A percentile compares a stretch with the other conserved stretches of the same genome.
Conservation (phyloP, 2,888 invertebrate genomes). For the Cheilosia grossa region DNA sequence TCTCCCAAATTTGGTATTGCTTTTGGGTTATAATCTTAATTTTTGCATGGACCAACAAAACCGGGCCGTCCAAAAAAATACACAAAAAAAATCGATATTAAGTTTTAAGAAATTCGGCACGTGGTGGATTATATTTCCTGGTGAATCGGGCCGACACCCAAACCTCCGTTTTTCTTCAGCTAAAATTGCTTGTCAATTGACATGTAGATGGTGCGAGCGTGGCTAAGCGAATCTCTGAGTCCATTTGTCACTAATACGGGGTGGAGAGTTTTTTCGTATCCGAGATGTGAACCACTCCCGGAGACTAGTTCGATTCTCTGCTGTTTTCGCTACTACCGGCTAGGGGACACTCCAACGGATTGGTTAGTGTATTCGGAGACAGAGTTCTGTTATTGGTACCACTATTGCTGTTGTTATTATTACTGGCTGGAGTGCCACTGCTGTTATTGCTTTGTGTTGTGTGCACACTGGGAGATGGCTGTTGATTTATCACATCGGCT, state of each 20-base stretch:
- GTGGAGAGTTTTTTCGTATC: neutral
- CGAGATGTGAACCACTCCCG: constrained; percentile 4
- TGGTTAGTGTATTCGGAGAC: constrained; percentile 64
- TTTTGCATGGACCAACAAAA: no score
- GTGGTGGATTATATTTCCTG: no score
- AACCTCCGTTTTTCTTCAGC: constrained; percentile 10
- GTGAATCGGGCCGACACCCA: no score
- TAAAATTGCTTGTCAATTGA: constrained; percentile 67
- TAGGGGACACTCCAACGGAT: constrained; percentile 50
- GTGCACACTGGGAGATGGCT: constrained; percentile 80
- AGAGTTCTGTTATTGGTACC: constrained; percentile 63
- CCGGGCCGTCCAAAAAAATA: no score
- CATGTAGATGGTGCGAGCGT: constrained; percentile 27
- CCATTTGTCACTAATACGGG: neutral
- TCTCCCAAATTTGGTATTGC: no score
- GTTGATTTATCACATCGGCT: constrained; percentile 85
- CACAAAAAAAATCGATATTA: no score
- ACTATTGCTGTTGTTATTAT: constrained; percentile 76
- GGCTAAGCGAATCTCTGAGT: constrained; percentile 24
- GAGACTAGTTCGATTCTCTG: constrained; percentile 55
- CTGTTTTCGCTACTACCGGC: constrained; percentile 68
- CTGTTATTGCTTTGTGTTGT: constrained; percentile 76
- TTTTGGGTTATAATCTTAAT: no score
- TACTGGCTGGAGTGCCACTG: constrained; percentile 68
- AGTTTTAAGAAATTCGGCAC: no score